Conservation (phyloP, 1,140 invertebrate genomes). For the Drosophila bifasciata region DNA sequence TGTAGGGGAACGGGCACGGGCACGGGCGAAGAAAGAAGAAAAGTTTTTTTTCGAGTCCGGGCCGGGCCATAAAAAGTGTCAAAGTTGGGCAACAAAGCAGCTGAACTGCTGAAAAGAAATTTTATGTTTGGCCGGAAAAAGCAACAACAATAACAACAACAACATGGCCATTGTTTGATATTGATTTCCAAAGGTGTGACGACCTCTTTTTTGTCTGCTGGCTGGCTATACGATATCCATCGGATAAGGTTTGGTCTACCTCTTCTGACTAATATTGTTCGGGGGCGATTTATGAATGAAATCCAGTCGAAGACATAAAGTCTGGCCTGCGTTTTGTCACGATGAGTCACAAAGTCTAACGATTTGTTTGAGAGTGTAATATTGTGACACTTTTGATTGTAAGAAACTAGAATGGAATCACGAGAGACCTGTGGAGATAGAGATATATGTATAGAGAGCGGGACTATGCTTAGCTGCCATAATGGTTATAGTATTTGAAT, state of each 20-base stretch:
- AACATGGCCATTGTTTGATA: conserved; percentile 60
- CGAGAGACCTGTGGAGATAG: conserved; percentile 9
- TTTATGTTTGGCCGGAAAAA: conserved; percentile 48
- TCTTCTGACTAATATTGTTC: conserved; percentile 24
- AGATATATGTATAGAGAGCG: not conserved
- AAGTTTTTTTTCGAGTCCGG: conserved; percentile 55
- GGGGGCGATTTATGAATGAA: conserved; percentile 76
- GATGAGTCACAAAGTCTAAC: conserved; percentile 55
- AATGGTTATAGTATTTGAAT: conserved; percentile 65
- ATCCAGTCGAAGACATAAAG: conserved; percentile 63
- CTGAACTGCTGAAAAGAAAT: conserved; percentile 70
- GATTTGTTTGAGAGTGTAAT: conserved; percentile 82
- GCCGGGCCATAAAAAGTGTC: conserved; percentile 68
- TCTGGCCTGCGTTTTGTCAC: conserved; percentile 47
- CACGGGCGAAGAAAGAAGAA: conserved; percentile 32
- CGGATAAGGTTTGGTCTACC: conserved; percentile 44
- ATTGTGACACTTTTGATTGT: conserved; percentile 84
- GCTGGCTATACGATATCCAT: conserved; percentile 29
- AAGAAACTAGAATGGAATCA: conserved; percentile 47
- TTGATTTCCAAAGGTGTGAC: conserved; percentile 78
- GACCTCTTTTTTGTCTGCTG: conserved; percentile 57
- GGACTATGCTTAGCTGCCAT: conserved; percentile 33
- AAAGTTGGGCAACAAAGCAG: conserved; percentile 50
- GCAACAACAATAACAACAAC: conserved; percentile 48
- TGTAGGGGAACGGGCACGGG: too few relatives aligned